Base-by-base conservation (phyloP, 2,888 invertebrate species). In the Ormyrus thymus region DNA sequence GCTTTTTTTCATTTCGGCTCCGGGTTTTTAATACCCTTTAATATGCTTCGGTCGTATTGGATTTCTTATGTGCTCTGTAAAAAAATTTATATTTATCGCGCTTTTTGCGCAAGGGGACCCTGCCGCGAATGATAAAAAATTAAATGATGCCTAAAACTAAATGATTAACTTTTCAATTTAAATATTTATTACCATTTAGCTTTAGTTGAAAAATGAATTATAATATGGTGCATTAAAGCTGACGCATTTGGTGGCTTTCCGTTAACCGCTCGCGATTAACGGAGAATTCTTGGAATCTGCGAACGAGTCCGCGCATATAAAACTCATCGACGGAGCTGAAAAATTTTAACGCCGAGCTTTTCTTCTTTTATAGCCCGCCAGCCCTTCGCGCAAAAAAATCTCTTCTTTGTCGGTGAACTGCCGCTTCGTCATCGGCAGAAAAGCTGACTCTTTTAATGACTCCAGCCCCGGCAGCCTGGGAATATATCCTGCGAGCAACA, bases 1-100 rank as follows among this genome's bases (percentile, higher is more conserved):
- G 56, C 29, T 51, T 68, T 29, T 29, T 69, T 59, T 56, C 46
- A 55, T 15, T 43, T 56, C 45, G 51, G 8, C 29, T 66, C 46
- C 46, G 29, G 29, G 29, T 78, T 78, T 78, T 73, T 78, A 72
- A 66, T 45, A 66, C 59, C 56, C 59, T 43, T 48, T 48, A 7
- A 11, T 56, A 15, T 53, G 45, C 6, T 43, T 59, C 50, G 65
- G 58, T 58, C 29, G 29, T 7, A 53, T 13, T 50, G 4, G 7
- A 9, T 56, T 46, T 53, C 45, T 43, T 53, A 6, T 43, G 7
- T 29, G 29, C 29, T 65, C 9, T 70, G 46, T 48, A 13, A 48
- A 29, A 29, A 29, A 6, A 48, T 46, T 62, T 48, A 29, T 48
- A 9, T 10, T 62, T 62, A 46, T 3, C 6, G n/a, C n/a, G 7